phyloP scores from a whole-genome alignment of 2,797 vertebrate genomes.

The Pangasius mekongensis region DNA sequence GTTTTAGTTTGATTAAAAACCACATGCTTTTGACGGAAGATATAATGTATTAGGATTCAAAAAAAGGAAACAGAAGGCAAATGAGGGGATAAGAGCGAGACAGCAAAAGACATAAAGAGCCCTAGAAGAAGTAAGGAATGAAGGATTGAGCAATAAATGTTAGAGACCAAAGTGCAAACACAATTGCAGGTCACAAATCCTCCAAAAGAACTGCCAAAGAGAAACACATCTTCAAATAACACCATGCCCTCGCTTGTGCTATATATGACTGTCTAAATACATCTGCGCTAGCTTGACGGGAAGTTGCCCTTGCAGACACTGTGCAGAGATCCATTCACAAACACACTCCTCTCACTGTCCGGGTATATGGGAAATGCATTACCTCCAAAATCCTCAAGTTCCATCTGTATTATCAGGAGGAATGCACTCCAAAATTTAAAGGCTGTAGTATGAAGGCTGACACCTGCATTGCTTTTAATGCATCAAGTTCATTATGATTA shows the following conservation, averaged over 20 bases:
- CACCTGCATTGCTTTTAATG: slow-evolving; percentile 29
- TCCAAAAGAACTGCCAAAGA: background rate
- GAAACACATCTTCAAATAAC: slow-evolving; percentile 12
- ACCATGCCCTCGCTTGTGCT: background rate
- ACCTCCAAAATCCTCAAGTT: slow-evolving; percentile 21
- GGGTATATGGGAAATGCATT: slow-evolving; percentile 11
- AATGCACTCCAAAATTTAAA: slow-evolving; percentile 26
- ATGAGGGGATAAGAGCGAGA: background rate
- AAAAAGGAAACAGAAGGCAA: background rate
- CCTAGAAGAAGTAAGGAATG: background rate
- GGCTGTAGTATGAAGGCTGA: slow-evolving; percentile 28
- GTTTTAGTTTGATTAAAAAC: slow-evolving; percentile 35
- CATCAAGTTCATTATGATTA: background rate
- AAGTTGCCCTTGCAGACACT: slow-evolving; percentile 48
- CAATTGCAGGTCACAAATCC: slow-evolving; percentile 1
- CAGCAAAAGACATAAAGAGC: slow-evolving; percentile 14
- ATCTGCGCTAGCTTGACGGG: slow-evolving; percentile 23
- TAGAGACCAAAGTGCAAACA: slow-evolving; percentile 14
- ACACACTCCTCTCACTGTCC: slow-evolving; percentile 42
- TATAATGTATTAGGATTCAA: background rate
- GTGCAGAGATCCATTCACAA: slow-evolving; percentile 49
- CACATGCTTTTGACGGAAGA: slow-evolving; percentile 10
- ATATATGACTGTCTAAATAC: slow-evolving; percentile 43
- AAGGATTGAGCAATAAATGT: slow-evolving; percentile 6
- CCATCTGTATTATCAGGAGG: slow-evolving; percentile 37